Percentiles rank a stretch among this genome's conserved stretches.
phyloP scores from a whole-genome alignment of 2,888 invertebrate species.

The Steinernema hermaphroditum region DNA sequence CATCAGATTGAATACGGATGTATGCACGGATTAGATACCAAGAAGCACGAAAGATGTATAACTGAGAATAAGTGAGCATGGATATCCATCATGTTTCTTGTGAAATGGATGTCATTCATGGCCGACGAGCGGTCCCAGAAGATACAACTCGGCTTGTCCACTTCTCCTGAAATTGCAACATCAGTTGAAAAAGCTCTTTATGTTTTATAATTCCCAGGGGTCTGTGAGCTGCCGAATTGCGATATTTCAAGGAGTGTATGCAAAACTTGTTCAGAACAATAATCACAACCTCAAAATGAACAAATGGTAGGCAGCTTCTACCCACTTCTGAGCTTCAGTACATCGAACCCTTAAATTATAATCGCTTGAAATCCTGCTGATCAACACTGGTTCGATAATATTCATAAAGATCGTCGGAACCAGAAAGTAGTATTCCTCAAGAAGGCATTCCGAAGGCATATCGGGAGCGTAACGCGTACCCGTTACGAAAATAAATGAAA shows the following conservation, averaged over 20 bases:
- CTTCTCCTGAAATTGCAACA: constrained; percentile 11
- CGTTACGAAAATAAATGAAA: neutral
- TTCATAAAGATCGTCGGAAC: too few relatives aligned
- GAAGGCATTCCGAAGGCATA: neutral
- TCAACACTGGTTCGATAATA: too few relatives aligned
- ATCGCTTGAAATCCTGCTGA: too few relatives aligned
- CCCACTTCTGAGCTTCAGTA: too few relatives aligned
- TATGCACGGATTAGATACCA: neutral
- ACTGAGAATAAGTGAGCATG: neutral
- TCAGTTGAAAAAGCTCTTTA: neutral
- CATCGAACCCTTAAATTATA: too few relatives aligned
- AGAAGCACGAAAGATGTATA: neutral
- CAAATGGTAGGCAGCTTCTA: too few relatives aligned
- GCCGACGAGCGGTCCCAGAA: neutral
- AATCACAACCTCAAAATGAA: too few relatives aligned
- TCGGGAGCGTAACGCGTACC: neutral
- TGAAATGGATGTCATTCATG: neutral
- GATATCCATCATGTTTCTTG: constrained; percentile 1
- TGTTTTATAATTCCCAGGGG: neutral
- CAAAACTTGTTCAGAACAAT: too few relatives aligned
- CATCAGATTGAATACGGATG: constrained; percentile 17
- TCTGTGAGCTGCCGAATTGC: too few relatives aligned
- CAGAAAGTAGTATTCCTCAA: too few relatives aligned
- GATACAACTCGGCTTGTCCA: neutral
- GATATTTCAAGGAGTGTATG: too few relatives aligned